Base-by-base conservation (phyloP, 2,888 invertebrate genomes). In the Diploptera punctata region DNA sequence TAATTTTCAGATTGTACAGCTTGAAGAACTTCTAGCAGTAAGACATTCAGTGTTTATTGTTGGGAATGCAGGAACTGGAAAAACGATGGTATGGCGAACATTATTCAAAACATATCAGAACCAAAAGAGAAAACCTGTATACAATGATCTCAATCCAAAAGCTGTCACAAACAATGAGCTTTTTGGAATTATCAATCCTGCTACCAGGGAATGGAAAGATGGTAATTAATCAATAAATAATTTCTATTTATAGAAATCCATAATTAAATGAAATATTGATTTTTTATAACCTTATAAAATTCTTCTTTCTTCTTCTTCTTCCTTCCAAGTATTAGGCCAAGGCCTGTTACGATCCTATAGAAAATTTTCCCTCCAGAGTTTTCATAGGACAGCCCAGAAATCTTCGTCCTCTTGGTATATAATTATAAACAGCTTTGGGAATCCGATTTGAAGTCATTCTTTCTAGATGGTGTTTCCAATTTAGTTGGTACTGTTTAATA, bases 91-190 rank as follows among this genome's bases (percentile, higher is more conserved):
- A 0, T 98, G 97, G 97, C 95, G 94, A 81, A 95, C 96, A 0
- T 85, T 98, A 1, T 89, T 91, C 79, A 90, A 88, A 78, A 96
- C 97, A 0, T 95, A 97, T 81, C 83, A 86, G 67, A 94, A 95
- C 85, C 86, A 93, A 77, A 94, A 93, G 81, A 82, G 87, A 71
- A 95, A 94, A 80, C 97, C 97, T 0, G 84, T 90, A 75, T 95
- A 90, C 77, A 93, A 93, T 79, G 98, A 98, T 81, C 85, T 98
- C n/a, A 96, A 97, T 81, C 97, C 98, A 0, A 97, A 98, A 82
- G 97, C 97, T 13, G 97, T 98, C 5, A 97, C 97, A 0, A 97
- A 96, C 80, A 95, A 98, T 80, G 98, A 98, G 81, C 84, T 98
- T 44, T 98, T 97, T 83, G 98, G 98, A 5, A 90, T 96, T 69